phyloP scores from a whole-genome alignment of 2,113 vertebrate species.

The Toxotes jaculatrix region DNA sequence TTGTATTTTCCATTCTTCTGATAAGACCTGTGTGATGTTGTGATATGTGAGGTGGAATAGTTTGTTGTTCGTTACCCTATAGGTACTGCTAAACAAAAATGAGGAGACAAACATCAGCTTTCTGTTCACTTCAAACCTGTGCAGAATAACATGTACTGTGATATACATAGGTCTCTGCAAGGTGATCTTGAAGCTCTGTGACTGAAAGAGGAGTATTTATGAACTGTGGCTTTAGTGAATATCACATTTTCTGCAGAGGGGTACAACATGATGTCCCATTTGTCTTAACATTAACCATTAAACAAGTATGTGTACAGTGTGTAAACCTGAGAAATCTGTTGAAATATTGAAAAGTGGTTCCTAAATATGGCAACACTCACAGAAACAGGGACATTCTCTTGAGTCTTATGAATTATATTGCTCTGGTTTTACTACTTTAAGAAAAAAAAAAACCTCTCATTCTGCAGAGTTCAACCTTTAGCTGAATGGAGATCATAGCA shows the following conservation, averaged over 20 bases:
- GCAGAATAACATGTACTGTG: not conserved
- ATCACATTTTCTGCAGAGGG: not conserved
- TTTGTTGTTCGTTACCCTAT: not conserved
- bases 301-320: too few species aligned
- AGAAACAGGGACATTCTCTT: not conserved
- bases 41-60: slow-evolving; percentile 18
- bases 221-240: not conserved
- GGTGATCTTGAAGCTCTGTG: slow-evolving; percentile 43
- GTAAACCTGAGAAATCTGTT: not conserved
- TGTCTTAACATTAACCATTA: not conserved
- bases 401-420: not conserved
- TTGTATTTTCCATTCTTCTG: not conserved
- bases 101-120: not conserved
- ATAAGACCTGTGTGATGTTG: slow-evolving; percentile 3
- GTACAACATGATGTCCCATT: not conserved
- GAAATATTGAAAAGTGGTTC: not conserved
- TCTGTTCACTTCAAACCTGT: not conserved
- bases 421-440: slow-evolving; percentile 8
- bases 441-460: not conserved
- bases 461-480: not conserved
- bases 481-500: slow-evolving; percentile 30
- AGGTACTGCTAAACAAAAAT: not conserved
- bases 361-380: not conserved
- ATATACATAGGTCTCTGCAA: slow-evolving; percentile 1
- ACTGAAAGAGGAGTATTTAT: slow-evolving; percentile 4